Conservation (phyloP, 1,140 invertebrate species). For the Tribolium castaneum region DNA sequence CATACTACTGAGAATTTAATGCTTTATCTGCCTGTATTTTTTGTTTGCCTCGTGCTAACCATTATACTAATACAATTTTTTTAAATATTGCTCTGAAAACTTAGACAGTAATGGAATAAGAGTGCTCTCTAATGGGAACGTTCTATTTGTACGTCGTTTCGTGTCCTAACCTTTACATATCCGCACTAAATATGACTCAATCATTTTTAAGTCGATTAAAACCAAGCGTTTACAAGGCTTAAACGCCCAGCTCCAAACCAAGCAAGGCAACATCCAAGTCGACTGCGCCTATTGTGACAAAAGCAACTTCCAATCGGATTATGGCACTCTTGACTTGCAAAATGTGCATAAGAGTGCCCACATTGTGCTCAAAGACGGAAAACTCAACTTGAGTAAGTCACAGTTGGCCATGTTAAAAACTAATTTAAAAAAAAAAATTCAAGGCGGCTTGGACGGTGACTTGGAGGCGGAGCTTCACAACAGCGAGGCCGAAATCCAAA, state of each 20-base stretch:
- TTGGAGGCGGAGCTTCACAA: conserved; percentile 42
- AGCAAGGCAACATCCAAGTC: conserved; percentile 49
- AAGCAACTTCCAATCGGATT: conserved; percentile 48
- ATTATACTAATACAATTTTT: too few relatives aligned
- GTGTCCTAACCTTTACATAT: too few relatives aligned
- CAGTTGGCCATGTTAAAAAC: too few relatives aligned
- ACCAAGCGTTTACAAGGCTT: conserved; percentile 50
- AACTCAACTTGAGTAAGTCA: conserved; percentile 48
- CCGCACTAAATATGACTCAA: too few relatives aligned
- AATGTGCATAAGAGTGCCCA: conserved; percentile 54
- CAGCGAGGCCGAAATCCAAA: conserved; percentile 52
- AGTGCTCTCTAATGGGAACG: too few relatives aligned
- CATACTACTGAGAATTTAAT: too few relatives aligned
- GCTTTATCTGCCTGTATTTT: too few relatives aligned
- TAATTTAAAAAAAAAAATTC: background rate
- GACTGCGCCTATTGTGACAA: conserved; percentile 54
- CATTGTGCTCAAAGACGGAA: conserved; percentile 50
- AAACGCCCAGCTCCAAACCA: conserved; percentile 42
- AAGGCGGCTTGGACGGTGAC: conserved; percentile 55
- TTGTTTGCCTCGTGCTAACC: too few relatives aligned
- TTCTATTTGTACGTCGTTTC: too few relatives aligned
- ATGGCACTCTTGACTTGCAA: conserved; percentile 49
- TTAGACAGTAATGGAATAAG: too few relatives aligned
- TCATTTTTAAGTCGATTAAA: conserved; percentile 51
- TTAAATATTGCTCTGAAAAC: too few relatives aligned